Conservation (phyloP, 2,113 vertebrate genomes). For the Gymnorhina tibicen region DNA sequence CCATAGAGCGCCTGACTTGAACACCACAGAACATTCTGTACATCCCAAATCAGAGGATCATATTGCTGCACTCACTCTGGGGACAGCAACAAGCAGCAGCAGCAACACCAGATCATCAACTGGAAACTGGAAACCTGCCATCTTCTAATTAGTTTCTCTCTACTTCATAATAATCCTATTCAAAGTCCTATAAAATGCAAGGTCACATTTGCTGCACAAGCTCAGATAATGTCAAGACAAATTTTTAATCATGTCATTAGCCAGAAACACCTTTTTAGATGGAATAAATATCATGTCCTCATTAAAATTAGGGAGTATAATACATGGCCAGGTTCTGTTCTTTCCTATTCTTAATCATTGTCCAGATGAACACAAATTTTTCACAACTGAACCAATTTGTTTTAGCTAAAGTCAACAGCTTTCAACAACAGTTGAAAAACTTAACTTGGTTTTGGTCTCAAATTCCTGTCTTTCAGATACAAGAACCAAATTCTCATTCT, state of each 20-base stretch:
- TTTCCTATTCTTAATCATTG: slow-evolving; percentile 7
- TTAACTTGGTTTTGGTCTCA: neutral
- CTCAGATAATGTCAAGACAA: slow-evolving; percentile 30
- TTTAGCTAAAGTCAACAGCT: neutral
- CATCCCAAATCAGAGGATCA: slow-evolving; percentile 13
- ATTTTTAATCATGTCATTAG: slow-evolving; percentile 48
- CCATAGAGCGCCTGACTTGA: slow-evolving; percentile 30
- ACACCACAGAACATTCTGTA: slow-evolving; percentile 68
- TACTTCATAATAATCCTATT: slow-evolving; percentile 1
- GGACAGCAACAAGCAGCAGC: slow-evolving; percentile 23
- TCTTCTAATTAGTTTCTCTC: slow-evolving; percentile 53
- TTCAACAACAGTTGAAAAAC: neutral
- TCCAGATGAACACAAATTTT: neutral
- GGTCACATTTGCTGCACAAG: slow-evolving; percentile 12
- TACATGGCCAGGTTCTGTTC: neutral
- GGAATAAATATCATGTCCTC: neutral
- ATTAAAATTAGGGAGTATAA: neutral
- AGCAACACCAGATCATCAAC: slow-evolving; percentile 35
- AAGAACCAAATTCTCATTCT: neutral
- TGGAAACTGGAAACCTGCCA: slow-evolving; percentile 43
- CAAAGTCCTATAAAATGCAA: slow-evolving; percentile 22
- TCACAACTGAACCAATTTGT: neutral
- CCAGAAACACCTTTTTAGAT: slow-evolving; percentile 20
- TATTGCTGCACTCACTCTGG: slow-evolving; percentile 13
- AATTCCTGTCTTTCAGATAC: neutral